Percentiles rank a stretch among this genome's conserved stretches.
phyloP scores from a whole-genome alignment of 2,797 vertebrate species.

The Xyrichtys novacula region DNA sequence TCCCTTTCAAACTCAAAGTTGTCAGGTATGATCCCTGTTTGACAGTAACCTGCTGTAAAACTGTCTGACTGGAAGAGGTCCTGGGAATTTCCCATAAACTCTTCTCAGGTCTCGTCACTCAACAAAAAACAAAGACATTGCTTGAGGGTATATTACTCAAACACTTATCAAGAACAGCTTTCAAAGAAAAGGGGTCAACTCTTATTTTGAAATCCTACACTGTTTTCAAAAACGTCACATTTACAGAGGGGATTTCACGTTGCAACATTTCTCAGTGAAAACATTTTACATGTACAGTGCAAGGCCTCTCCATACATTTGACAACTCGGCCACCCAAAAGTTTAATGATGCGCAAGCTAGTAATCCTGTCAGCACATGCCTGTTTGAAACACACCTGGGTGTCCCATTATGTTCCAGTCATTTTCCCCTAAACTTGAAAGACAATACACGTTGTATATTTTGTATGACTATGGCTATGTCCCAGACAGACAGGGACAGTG shows the following conservation, averaged over 20 bases:
- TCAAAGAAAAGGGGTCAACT: background rate
- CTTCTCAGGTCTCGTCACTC: background rate
- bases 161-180: too few relatives aligned
- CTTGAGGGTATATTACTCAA: background rate
- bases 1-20: background rate
- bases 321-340: background rate
- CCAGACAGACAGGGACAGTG: background rate
- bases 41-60: background rate
- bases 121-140: background rate
- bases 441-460: background rate
- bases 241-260: background rate
- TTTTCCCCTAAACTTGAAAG: background rate
- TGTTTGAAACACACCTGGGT: background rate
- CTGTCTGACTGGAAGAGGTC: background rate
- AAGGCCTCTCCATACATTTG: background rate
- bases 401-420: background rate
- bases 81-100: constrained; percentile 1
- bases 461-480: background rate
- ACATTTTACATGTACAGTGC: background rate
- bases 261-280: background rate
- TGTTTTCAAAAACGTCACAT: background rate
- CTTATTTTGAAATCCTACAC: background rate
- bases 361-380: background rate
- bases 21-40: background rate
- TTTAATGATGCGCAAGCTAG: background rate